phyloP scores from a whole-genome alignment of 2,888 invertebrate species.

The Hanleya hanleyi region DNA sequence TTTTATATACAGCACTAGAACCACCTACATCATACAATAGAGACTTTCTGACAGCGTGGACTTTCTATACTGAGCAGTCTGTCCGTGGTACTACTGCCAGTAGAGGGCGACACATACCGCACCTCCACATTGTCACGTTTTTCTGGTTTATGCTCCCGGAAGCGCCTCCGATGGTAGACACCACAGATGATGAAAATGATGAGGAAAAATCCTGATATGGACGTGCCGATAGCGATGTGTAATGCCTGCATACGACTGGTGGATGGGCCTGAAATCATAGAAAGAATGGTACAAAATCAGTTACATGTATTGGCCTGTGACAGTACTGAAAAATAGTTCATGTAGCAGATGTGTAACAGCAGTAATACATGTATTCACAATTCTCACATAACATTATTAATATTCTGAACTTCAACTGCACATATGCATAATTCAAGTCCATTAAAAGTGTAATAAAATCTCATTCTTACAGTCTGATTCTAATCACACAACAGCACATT shows the following conservation, averaged over 20 bases:
- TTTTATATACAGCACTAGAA: not conserved
- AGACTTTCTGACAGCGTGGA: conserved; percentile 61
- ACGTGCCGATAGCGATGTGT: conserved; percentile 67
- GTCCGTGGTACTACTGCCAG: conserved; percentile 67
- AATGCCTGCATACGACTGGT: conserved; percentile 55
- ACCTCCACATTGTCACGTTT: conserved; percentile 66
- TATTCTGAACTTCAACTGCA: no score
- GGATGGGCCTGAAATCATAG: conserved; percentile 47
- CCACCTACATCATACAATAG: conserved; percentile 57
- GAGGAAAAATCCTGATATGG: conserved; percentile 67
- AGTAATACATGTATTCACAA: no score
- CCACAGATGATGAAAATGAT: conserved; percentile 64
- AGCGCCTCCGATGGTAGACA: conserved; percentile 62
- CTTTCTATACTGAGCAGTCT: conserved; percentile 54
- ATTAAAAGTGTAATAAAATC: no score
- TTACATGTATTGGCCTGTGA: no score
- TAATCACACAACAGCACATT: no score
- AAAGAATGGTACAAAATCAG: not conserved
- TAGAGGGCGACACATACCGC: conserved; percentile 64
- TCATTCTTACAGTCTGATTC: no score
- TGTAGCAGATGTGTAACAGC: no score
- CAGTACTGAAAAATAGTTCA: no score
- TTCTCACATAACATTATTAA: no score
- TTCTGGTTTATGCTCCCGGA: conserved; percentile 47
- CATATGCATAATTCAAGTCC: no score